A percentile compares a stretch with the other conserved stretches of the same genome.
phyloP scores from a whole-genome alignment of 2,888 invertebrate genomes.

The Kryphioiulus occultus region DNA sequence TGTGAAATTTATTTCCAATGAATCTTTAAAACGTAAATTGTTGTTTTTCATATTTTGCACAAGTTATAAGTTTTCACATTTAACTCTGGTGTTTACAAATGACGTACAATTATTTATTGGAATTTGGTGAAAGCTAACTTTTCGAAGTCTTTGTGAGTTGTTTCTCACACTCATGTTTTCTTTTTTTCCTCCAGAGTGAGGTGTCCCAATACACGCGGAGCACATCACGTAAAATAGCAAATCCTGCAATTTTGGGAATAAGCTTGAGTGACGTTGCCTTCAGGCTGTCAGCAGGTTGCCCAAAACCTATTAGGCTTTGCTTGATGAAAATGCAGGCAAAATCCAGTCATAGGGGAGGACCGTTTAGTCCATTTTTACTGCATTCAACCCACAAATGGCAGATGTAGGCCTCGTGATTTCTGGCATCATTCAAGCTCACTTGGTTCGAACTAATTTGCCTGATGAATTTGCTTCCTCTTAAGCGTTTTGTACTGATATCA shows the following conservation, averaged over 20 bases:
- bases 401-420: not conserved
- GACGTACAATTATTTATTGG: no score
- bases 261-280: conserved; percentile 31
- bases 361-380: not conserved
- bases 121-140: not conserved
- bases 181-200: not conserved
- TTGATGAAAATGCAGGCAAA: conserved; percentile 2
- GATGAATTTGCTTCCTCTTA: conserved; percentile 2
- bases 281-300: conserved; percentile 26
- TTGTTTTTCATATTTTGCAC: no score
- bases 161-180: not conserved
- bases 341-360: conserved; percentile 3
- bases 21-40: no score
- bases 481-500: conserved; percentile 37
- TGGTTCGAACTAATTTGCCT: conserved; percentile 1
- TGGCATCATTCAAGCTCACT: not conserved
- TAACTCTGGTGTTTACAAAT: no score
- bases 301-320: conserved; percentile 31
- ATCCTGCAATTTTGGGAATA: not conserved
- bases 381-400: conserved; percentile 19
- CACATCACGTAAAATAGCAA: conserved; percentile 13
- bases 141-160: not conserved
- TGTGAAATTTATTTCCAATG: no score
- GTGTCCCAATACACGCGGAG: conserved; percentile 3
- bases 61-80: no score